Conservation (phyloP, 2,888 invertebrate species). For the Eurytoma adleriae region DNA sequence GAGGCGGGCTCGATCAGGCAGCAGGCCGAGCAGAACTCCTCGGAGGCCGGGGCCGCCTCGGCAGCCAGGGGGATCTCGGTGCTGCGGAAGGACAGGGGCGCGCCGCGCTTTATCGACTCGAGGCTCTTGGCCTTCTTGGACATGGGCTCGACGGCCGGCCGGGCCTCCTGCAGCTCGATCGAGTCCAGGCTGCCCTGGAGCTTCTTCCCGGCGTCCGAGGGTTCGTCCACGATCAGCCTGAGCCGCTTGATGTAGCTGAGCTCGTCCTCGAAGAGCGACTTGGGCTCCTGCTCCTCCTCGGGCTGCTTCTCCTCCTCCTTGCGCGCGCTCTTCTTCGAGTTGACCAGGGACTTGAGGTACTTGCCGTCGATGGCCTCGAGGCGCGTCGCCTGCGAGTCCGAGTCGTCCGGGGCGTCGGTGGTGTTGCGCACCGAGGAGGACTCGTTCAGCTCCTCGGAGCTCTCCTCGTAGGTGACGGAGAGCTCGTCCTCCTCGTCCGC, state of each 20-base stretch:
- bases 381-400: constrained; percentile 44
- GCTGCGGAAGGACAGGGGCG: constrained; percentile 56
- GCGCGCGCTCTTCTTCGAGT: constrained; percentile 69
- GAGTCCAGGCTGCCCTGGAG: constrained; percentile 68
- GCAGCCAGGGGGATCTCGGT: constrained; percentile 64
- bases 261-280: constrained; percentile 51
- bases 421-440: constrained; percentile 34
- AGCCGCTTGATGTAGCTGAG: constrained; percentile 56
- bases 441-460: constrained; percentile 45
- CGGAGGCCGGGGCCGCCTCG: constrained; percentile 64
- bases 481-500: constrained; percentile 47
- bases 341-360: constrained; percentile 71
- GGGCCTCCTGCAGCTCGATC: constrained; percentile 62
- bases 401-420: constrained; percentile 32
- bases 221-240: constrained; percentile 49
- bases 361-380: constrained; percentile 69
- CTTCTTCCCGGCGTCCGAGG: constrained; percentile 35
- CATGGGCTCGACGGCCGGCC: constrained; percentile 59
- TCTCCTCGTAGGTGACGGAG: constrained; percentile 52
- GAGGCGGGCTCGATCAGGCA: constrained; percentile 64
- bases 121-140: constrained; percentile 73
- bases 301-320: constrained; percentile 58
- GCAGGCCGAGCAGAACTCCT: constrained; percentile 72
- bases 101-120: constrained; percentile 70
- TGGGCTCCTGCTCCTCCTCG: constrained; percentile 25